These are phyloP conservation scores for Oryzias celebensis DNA, from an alignment of 2,113 vertebrate genomes.

Conservation along the genomic window DNA sequence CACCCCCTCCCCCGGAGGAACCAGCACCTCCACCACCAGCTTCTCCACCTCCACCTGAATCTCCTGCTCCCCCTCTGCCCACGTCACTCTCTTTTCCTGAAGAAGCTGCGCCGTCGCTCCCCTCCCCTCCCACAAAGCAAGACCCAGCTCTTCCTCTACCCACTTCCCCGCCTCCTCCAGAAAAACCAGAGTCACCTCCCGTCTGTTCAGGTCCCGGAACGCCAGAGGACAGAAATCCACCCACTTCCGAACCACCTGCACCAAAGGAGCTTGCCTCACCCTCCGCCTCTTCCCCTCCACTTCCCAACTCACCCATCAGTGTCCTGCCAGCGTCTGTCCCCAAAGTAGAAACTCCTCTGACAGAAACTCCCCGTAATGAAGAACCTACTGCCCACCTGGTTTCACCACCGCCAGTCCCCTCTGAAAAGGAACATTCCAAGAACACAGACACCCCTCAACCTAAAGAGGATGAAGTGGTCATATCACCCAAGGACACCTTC, in stretches of 20 bases:
- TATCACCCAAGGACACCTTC: conserved; percentile 85
- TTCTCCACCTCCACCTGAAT: conserved; percentile 61
- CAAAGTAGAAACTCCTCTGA: conserved; percentile 44
- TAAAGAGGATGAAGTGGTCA: conserved; percentile 83
- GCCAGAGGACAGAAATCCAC: conserved; percentile 36
- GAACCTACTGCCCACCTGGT: conserved; percentile 62
- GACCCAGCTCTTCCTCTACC: conserved; percentile 42
- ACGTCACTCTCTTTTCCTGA: conserved; percentile 53
- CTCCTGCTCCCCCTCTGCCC: conserved; percentile 58
- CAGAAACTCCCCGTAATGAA: conserved; percentile 43
- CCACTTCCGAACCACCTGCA: conserved; percentile 32
- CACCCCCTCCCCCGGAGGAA: conserved; percentile 71
- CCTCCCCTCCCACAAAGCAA: conserved; percentile 55
- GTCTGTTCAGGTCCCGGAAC: conserved; percentile 40
- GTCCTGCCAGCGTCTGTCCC: conserved; percentile 30
- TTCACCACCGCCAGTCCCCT: conserved; percentile 79
- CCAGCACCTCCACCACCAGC: conserved; percentile 53
- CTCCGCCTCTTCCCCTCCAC: conserved; percentile 23
- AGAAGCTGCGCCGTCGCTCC: conserved; percentile 53
- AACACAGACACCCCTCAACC: conserved; percentile 72
- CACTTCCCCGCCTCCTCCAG: conserved; percentile 44
- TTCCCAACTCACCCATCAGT: conserved; percentile 21
- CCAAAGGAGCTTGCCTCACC: conserved; percentile 39
- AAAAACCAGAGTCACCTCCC: conserved; percentile 20
- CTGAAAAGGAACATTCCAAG: conserved; percentile 80